Evolutionary conservation across 2,797 vertebrate species (phyloP).

Genomic region (Gobionotothen gibberifrons): DNA sequence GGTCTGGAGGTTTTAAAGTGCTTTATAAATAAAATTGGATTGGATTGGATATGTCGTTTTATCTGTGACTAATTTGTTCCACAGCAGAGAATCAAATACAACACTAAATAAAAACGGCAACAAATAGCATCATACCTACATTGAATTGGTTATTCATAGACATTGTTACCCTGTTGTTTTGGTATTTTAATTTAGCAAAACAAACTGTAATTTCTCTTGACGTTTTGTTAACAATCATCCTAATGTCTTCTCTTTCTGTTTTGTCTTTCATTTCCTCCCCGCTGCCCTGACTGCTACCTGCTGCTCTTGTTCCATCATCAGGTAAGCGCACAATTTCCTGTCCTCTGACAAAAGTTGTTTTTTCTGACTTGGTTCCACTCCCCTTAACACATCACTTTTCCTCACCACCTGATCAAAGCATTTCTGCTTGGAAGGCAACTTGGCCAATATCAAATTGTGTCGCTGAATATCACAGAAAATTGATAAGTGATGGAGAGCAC

Average conservation of each 20-base stretch:
- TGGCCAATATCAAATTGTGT: constrained; percentile 17
- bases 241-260: constrained; percentile 49
- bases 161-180: neutral
- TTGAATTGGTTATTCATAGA: neutral
- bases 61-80: constrained; percentile 33
- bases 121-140: neutral
- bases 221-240: constrained; percentile 8
- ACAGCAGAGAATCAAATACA: constrained; percentile 21
- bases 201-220: neutral
- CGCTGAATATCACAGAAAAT: constrained; percentile 25
- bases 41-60: neutral
- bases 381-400: constrained; percentile 31
- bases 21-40: too few species aligned
- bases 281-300: constrained; percentile 43
- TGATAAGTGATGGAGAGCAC: constrained; percentile 15
- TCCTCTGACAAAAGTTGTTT: constrained; percentile 33
- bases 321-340: constrained; percentile 74
- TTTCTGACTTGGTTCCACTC: constrained; percentile 27
- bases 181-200: constrained; percentile 9
- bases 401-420: constrained; percentile 36
- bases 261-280: constrained; percentile 63
- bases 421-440: constrained; percentile 41
- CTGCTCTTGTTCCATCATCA: constrained; percentile 64
- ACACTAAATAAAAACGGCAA: too few species aligned
- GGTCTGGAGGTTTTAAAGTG: too few species aligned